These are phyloP conservation scores for Thamnaconus septentrionalis DNA, from an alignment of 2,113 vertebrate genomes.

Conservation along the genomic window DNA sequence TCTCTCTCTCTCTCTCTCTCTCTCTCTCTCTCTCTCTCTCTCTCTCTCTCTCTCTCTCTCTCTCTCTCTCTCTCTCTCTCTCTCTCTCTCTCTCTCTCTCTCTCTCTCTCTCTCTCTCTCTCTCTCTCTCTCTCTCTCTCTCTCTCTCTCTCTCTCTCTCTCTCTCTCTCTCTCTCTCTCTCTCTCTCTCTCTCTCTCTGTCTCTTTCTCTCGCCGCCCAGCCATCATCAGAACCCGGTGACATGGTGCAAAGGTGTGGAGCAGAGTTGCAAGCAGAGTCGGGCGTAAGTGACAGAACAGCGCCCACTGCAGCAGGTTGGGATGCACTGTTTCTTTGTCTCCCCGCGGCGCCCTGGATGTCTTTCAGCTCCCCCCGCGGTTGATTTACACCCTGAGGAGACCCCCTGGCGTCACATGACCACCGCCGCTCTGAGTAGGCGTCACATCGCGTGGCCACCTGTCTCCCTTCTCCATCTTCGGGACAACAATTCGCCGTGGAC, in stretches of 20 bases:
- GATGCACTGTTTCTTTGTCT: constrained; percentile 11
- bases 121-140: constrained; percentile 9
- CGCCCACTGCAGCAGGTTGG: constrained; percentile 47
- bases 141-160: constrained; percentile 13
- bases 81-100: constrained; percentile 10
- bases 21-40: constrained; percentile 9
- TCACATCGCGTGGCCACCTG: constrained; percentile 19
- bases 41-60: constrained; percentile 6
- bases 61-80: constrained; percentile 9
- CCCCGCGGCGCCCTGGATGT: neutral
- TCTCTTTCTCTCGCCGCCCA: constrained; percentile 3
- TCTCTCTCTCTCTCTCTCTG: constrained; percentile 9
- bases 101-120: constrained; percentile 9
- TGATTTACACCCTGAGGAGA: neutral
- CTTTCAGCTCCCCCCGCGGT: neutral
- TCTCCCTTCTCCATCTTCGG: constrained; percentile 12
- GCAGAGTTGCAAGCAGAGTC: constrained; percentile 18
- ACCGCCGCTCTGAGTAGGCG: neutral
- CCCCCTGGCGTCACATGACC: neutral
- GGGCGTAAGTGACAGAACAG: constrained; percentile 31
- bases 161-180: constrained; percentile 9
- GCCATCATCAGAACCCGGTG: constrained; percentile 9
- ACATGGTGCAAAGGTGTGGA: neutral
- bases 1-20: constrained; percentile 9
- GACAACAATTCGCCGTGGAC: constrained; percentile 26